Base-by-base conservation (phyloP, 2,888 invertebrate genomes). In the Diplazon laetatorius region DNA sequence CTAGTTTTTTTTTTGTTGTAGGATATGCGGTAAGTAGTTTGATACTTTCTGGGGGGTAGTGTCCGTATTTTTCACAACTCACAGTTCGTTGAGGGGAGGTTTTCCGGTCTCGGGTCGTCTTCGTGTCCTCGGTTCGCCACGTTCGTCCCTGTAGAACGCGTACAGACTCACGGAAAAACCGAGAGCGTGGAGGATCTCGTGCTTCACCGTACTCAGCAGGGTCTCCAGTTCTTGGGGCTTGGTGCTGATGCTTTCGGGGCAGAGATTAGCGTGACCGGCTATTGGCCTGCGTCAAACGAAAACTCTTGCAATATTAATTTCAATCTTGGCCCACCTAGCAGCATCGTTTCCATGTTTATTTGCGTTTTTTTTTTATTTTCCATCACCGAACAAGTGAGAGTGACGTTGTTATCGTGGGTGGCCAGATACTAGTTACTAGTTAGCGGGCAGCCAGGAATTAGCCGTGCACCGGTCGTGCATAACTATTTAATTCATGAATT, bases 221-320 rank as follows among this genome's bases (percentile, higher is more conserved):
- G 97, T 97, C 83, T 97, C 97, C 83, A 98, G 92, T 89, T 99
- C 98, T 85, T 98, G 96, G 57, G 95, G 94, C 87, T 97, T 97
- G 16, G 97, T 97, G 78, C 97, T 97, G 81, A 99, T 95, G 86
- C 97, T 97, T 18, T 96, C 95, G 0, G 99, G 99, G 86, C 99
- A 99, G 84, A 99, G 94, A 92, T 99, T 99, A 0, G 99, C 98
- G 92, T 99, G 99, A 0, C 99, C 99, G 0, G 99, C 99, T 73
- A 99, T 98, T 0, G 99, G 99, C 81, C 99, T 97, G 90, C 50
- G 84, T 86, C 83, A 76, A 71, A 74, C 71, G 77, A 72, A 79
- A 76, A 79, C 39, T 71, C 75, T n/a, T 79, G 75, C 68, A 79
- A 72, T 79, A 79, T 79, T 69, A 57, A 55, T 68, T 42, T 44